These are phyloP conservation scores for Ranitomeya imitator DNA, from an alignment of 2,113 vertebrate species.

Conservation along the genomic window DNA sequence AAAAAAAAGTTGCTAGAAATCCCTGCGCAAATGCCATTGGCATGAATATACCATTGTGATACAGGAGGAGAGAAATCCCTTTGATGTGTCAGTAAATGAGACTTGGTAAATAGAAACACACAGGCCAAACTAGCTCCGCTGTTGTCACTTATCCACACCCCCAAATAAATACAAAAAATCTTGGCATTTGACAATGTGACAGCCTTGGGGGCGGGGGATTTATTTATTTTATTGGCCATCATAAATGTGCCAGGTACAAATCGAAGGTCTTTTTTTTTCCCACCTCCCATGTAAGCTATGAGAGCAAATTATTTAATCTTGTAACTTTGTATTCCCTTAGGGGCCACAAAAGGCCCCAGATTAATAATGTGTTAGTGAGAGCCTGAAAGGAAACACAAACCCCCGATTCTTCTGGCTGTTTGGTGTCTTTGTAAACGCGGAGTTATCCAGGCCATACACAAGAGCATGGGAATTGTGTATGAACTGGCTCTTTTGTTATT, in stretches of 20 bases:
- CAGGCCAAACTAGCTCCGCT: constrained; percentile 66
- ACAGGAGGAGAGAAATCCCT: constrained; percentile 68
- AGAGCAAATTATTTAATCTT: constrained; percentile 61
- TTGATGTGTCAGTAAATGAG: constrained; percentile 72
- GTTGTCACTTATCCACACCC: constrained; percentile 61
- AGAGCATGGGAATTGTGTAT: constrained; percentile 75
- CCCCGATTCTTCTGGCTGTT: constrained; percentile 74
- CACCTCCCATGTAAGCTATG: neutral
- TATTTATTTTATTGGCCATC: constrained; percentile 5
- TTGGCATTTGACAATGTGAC: neutral
- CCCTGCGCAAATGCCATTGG: constrained; percentile 69
- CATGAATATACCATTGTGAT: constrained; percentile 74
- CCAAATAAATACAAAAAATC: neutral
- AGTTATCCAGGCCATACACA: constrained; percentile 69
- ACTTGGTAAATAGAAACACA: constrained; percentile 72
- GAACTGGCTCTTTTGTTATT: constrained; percentile 68
- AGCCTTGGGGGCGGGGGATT: too few relatives aligned
- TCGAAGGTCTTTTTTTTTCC: neutral
- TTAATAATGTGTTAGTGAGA: constrained; percentile 73
- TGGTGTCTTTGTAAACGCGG: constrained; percentile 75
- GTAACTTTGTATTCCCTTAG: constrained; percentile 66
- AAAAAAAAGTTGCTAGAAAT: constrained; percentile 67
- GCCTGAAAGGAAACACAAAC: constrained; percentile 78
- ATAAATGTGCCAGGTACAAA: neutral
- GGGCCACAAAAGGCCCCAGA: constrained; percentile 69